Evolutionary conservation across 2,113 vertebrate species (phyloP).

Genomic region (Orthonyx spaldingii): DNA sequence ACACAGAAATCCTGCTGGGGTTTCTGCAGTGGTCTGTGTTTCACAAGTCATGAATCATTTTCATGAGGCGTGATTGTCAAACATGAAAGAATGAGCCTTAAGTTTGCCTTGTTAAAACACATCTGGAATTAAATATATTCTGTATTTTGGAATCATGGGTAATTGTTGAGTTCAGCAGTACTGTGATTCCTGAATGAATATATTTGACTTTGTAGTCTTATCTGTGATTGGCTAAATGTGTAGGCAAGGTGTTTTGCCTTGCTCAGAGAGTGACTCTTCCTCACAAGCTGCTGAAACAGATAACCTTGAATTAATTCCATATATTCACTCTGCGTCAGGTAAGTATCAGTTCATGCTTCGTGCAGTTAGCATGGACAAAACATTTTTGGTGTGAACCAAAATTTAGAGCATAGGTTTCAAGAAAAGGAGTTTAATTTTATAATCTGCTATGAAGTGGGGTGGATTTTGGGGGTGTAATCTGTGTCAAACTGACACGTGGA

Average conservation of each 20-base stretch:
- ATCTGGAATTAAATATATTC: not conserved
- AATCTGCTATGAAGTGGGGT: not conserved
- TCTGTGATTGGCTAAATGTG: not conserved
- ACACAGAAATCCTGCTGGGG: not conserved
- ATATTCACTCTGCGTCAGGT: not conserved
- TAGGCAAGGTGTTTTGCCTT: not conserved
- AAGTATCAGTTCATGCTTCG: not conserved
- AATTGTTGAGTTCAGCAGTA: not conserved
- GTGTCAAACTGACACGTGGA: not conserved
- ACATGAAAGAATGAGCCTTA: not conserved
- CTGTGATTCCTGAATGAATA: not conserved
- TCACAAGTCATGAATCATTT: not conserved
- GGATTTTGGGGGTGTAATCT: not conserved
- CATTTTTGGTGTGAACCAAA: not conserved
- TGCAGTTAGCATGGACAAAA: not conserved
- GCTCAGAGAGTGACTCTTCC: not conserved
- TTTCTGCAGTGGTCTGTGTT: not conserved
- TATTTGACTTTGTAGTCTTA: not conserved
- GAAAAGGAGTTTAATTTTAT: not conserved
- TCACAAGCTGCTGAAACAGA: not conserved
- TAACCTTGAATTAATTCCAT: not conserved
- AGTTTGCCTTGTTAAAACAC: not conserved
- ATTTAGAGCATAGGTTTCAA: not conserved
- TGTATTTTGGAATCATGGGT: not conserved
- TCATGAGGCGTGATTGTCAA: accelerated